These are phyloP conservation scores for Mola mola DNA, from an alignment of 2,113 vertebrate genomes.

Conservation along the genomic window DNA sequence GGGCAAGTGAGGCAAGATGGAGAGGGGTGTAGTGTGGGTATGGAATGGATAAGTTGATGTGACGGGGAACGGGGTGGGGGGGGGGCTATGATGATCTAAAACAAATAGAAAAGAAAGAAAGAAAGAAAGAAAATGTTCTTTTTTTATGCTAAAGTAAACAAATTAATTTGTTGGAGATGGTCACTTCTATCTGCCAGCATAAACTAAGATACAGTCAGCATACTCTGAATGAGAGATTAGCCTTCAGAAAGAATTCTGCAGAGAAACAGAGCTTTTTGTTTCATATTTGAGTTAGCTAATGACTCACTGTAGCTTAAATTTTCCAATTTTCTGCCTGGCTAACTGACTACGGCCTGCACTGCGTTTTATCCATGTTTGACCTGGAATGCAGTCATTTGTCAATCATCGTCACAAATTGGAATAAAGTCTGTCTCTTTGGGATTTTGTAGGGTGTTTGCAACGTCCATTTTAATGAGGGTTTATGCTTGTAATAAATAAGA, in stretches of 20 bases:
- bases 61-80: too few species aligned
- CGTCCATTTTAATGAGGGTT: slow-evolving; percentile 30
- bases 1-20: slow-evolving; percentile 43
- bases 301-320: slow-evolving; percentile 80
- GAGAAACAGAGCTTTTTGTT: slow-evolving; percentile 74
- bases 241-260: slow-evolving; percentile 67
- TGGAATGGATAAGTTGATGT: slow-evolving; percentile 58
- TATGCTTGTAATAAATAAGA: slow-evolving; percentile 25
- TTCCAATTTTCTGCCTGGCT: slow-evolving; percentile 80
- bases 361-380: slow-evolving; percentile 60
- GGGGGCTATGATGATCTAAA: slow-evolving; percentile 34
- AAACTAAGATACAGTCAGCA: slow-evolving; percentile 65
- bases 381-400: slow-evolving; percentile 66
- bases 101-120: slow-evolving; percentile 46
- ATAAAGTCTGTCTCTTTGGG: slow-evolving; percentile 23
- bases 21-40: slow-evolving; percentile 43
- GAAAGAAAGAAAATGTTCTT: background rate
- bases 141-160: slow-evolving; percentile 53
- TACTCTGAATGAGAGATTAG: slow-evolving; percentile 73
- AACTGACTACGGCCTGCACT: slow-evolving; percentile 44
- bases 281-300: slow-evolving; percentile 81
- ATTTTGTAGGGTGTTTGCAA: background rate
- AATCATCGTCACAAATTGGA: slow-evolving; percentile 52
- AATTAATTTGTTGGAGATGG: slow-evolving; percentile 63
- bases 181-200: slow-evolving; percentile 65